Evolutionary conservation across 2,797 vertebrate species (phyloP), one percentile per base, ranked within the genome.

Genomic region (Apodemus agrarius): DNA sequence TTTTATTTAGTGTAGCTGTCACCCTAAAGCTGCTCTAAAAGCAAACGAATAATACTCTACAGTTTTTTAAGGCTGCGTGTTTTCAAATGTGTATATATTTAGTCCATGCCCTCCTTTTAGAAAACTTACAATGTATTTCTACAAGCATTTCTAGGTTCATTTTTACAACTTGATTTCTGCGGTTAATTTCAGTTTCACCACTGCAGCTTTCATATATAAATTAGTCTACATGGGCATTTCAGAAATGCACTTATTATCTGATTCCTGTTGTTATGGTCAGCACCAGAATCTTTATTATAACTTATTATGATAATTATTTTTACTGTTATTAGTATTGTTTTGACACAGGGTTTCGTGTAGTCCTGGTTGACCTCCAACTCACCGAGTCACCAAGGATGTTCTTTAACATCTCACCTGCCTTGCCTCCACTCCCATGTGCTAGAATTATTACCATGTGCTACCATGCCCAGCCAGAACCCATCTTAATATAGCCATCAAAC

Each of bases 121-220:
- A 95, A 91, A 78, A 88, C 90, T 93, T 95, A 12, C 43, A 85
- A 40, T 63, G 59, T 49, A 89, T 40, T 85, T 97, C 43, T 84
- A 88, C 7, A 89, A 49, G 12, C 16, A 91, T 85, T 95, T 97
- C 67, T 91, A 54, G 92, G 19, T 61, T 86, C 84, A 31, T 78
- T 93, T 84, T 26, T 91, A 63, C 49, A 92, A 72, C 9, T 61
- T 86, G 82, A 86, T 93, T 95, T 95, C 69, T 78, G 40, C 11
- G 65, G 26, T 93, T 49, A 65, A 84, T 46, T 94, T 84, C 90
- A 78, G 94, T 93, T 93, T 95, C 26, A 97, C 21, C 52, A 94
- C 29, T 80, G 84, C 34, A 75, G 75, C 57, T 92, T 96, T 85
- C 65, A 90, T 24, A 96, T 84, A 81, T 43, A 90, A 92, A 86